Evolutionary conservation across 1,140 invertebrate genomes (phyloP), one percentile per base, ranked within the genome.

Genomic region (Chironomus tepperi): DNA sequence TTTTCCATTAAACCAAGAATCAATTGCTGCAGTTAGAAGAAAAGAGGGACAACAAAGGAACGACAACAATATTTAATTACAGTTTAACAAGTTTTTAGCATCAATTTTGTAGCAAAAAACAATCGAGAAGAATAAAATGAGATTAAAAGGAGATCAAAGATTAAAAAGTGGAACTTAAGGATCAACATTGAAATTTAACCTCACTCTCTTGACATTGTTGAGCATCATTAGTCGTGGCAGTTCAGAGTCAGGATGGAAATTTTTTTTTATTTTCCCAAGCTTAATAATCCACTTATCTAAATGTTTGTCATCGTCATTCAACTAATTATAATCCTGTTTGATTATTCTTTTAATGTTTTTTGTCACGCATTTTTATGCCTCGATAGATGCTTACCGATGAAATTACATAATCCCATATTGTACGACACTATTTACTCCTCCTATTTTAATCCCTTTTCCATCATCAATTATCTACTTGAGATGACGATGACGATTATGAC

Each of bases 311-410:
- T 57, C 47, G 47, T n/a, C 47, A 57, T 57, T 57, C 10, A 57
- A 57, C 47, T 57, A 57, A 57, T 57, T 57, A 57, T 57, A 57
- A 57, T 57, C 47, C 47, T 57, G 47, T 57, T 57, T 57, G 47
- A 57, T 57, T 57, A 57, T 57, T 57, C n/a, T 57, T 57, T n/a
- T 57, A 57, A 57, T 57, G 10, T 15, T 57, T 12, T 57, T 57
- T n/a, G 47, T 57, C 47, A 57, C 47, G 47, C 47, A 57, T 15
- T 57, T 34, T 34, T 34, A 5, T 34, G 24, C 5, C 24, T 34
- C 24, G 24, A 34, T 34, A 34, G 24, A 34, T 34, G 24, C 24
- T 34, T 34, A 34, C 24, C 24, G 24, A 34, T 34, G 24, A 34
- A 34, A 34, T 34, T 34, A 34, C 24, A 34, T 34, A 34, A 34